Percentiles rank a stretch among this genome's conserved stretches.
Evolutionary conservation across 2,113 vertebrate genomes (phyloP).

Genomic region (Charina bottae): DNA sequence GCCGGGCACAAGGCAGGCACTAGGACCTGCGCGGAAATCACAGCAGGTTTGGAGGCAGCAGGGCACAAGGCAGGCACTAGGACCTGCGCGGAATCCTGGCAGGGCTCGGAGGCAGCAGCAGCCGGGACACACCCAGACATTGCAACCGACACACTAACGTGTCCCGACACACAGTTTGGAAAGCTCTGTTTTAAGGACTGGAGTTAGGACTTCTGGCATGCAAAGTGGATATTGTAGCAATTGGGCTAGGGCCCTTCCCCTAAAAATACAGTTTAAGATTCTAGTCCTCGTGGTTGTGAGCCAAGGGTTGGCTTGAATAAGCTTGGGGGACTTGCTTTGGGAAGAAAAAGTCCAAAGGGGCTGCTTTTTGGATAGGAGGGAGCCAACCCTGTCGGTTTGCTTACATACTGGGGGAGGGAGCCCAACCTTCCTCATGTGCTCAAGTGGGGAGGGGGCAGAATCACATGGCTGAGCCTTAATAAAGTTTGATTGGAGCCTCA

Average conservation of each 20-base stretch:
- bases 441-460: background rate
- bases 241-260: background rate
- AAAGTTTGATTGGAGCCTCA: conserved; percentile 55
- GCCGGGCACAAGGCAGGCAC: no score
- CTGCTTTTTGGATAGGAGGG: background rate
- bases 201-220: background rate
- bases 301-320: background rate
- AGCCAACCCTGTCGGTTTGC: background rate
- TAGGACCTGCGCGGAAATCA: no score
- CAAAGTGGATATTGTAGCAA: background rate
- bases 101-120: no score
- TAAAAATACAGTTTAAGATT: background rate
- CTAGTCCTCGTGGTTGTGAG: background rate
- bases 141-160: no score
- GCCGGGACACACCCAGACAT: no score
- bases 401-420: conserved; percentile 27
- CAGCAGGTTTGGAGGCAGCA: no score
- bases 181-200: no score
- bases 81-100: no score
- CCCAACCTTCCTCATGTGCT: background rate
- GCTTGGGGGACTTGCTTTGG: background rate
- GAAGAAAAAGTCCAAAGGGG: background rate
- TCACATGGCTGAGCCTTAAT: conserved; percentile 47
- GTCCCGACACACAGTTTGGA: no score
- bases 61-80: no score